A percentile compares a stretch with the other conserved stretches of the same genome.
Conservation (phyloP, 1,140 invertebrate genomes). For the Drosophila tsacasi region DNA sequence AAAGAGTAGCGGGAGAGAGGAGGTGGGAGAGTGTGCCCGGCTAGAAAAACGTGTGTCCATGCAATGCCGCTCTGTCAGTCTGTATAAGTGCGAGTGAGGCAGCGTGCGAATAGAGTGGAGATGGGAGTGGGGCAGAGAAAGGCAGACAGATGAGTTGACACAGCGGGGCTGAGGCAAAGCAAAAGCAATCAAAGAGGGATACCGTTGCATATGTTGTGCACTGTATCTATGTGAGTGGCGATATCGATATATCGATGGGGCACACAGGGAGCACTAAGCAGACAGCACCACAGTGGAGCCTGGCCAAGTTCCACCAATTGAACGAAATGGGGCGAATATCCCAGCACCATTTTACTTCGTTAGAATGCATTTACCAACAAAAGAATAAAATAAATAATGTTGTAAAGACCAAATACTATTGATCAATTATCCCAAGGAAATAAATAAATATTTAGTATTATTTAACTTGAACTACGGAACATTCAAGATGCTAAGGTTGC, state of each 20-base stretch:
- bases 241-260: conserved; percentile 40
- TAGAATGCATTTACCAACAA: background rate
- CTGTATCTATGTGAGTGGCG: conserved; percentile 48
- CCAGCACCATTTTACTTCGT: background rate
- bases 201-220: conserved; percentile 59
- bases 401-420: background rate
- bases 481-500: background rate
- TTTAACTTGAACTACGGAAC: background rate
- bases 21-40: conserved; percentile 44
- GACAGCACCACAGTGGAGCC: conserved; percentile 12
- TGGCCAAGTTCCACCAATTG: background rate
- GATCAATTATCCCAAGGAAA: background rate
- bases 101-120: conserved; percentile 8
- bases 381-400: background rate
- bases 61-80: conserved; percentile 20
- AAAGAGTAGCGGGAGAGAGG: conserved; percentile 9
- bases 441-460: too few species aligned
- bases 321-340: background rate
- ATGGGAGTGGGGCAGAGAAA: conserved; percentile 31
- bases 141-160: conserved; percentile 62
- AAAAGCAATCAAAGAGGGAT: conserved; percentile 54
- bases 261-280: conserved; percentile 2
- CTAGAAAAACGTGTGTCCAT: conserved; percentile 61
- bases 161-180: conserved; percentile 41
- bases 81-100: conserved; percentile 16